These are phyloP conservation scores for Embidobia sp. DNA, from an alignment of 2,888 invertebrate genomes.

Conservation along the genomic window DNA sequence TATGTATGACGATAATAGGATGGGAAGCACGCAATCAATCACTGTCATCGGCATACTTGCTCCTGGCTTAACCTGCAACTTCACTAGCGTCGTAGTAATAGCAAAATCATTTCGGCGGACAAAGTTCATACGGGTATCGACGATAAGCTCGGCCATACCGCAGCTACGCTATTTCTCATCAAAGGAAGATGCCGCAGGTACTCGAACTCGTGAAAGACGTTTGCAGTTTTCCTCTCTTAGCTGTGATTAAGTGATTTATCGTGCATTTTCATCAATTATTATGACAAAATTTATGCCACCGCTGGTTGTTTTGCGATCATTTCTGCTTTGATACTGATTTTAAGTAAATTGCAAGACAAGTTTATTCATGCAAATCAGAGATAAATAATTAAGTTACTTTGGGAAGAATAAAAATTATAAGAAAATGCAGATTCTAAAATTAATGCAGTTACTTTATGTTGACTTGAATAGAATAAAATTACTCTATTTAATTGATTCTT, in stretches of 20 bases:
- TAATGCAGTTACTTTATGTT: too few species aligned
- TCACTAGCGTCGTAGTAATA: slow-evolving; percentile 47
- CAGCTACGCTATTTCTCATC: slow-evolving; percentile 55
- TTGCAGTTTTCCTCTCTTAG: slow-evolving; percentile 16
- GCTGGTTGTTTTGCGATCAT: background rate
- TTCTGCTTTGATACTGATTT: background rate
- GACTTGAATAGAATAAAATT: too few species aligned
- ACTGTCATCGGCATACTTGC: slow-evolving; percentile 59
- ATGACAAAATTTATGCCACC: background rate
- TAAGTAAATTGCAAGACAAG: too few species aligned
- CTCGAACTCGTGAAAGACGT: slow-evolving; percentile 32
- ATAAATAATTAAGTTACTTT: too few species aligned
- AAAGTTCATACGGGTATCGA: slow-evolving; percentile 63
- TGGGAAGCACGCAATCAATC: slow-evolving; percentile 59
- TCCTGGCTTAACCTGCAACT: slow-evolving; percentile 48
- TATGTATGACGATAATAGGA: slow-evolving; percentile 56
- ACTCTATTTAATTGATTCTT: too few species aligned
- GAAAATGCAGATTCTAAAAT: too few species aligned
- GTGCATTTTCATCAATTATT: slow-evolving; percentile 14
- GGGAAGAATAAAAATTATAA: too few species aligned
- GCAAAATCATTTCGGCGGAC: slow-evolving; percentile 56
- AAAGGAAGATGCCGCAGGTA: slow-evolving; percentile 45
- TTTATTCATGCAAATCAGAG: too few species aligned
- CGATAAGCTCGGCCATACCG: slow-evolving; percentile 48
- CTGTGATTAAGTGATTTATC: slow-evolving; percentile 43